Evolutionary conservation across 2,888 invertebrate species (phyloP), one percentile per base, ranked within the genome.

Genomic region (Eledone cirrhosa): DNA sequence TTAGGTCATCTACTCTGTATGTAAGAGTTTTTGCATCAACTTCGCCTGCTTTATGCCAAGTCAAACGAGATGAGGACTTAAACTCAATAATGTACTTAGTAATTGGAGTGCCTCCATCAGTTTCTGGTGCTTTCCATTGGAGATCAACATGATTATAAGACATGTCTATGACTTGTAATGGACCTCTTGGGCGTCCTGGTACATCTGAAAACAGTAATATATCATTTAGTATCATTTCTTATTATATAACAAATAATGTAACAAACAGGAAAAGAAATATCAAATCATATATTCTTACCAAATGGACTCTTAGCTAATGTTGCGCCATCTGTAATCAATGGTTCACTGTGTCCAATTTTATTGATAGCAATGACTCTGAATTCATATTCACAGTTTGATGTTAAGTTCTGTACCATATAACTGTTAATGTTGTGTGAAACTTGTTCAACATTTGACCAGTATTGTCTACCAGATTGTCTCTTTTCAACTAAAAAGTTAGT

Each of bases 251-350:
- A 22, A 19, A 24, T 63, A 63, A 63, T 7, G 22, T 2, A 63
- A 2, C n/a, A 22, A 63, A 63, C 11, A 19, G 14, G 63, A 63
- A 2, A 11, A 27, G 1, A 11, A 72, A 29, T n/a, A 72, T 31
- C 1, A n/a, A n/a, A 8, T 72, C n/a, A 72, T n/a, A 63, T 31
- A 27, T 22, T 78, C 91, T 91, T 91, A 95, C 95, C 94, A 86
- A 94, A 94, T 86, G 94, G 94, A 86, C 93, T 94, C 89, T 94
- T 94, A 80, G 96, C 78, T 24, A 63, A 94, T 48, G 94, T 93
- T 69, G 96, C 94, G 78, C 94, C 94, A 4, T 98, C 98, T 41
- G 98, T 98, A 65, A 87, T 89, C 0, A 95, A 95, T 11, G 85
- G 81, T 41, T 87, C 87, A 76, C 90, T 88, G 33, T 81, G 79